phyloP scores from a whole-genome alignment of 2,888 invertebrate species.

The Mactromeris polynyma region DNA sequence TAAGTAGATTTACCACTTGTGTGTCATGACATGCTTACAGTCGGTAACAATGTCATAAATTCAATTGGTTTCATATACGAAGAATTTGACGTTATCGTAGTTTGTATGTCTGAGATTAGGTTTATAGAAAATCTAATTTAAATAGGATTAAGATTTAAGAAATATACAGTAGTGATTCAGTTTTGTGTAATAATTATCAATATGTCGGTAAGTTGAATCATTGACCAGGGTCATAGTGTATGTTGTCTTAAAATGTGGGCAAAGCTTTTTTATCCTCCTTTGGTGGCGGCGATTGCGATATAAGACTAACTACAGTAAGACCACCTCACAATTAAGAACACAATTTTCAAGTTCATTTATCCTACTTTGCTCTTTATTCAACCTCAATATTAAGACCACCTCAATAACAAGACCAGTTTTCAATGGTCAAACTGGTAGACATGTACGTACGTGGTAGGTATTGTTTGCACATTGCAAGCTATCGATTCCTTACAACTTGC shows the following conservation, averaged over 20 bases:
- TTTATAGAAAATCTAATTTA: not conserved
- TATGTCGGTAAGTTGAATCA: not conserved
- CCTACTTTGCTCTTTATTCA: no score
- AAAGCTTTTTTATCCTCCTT: not conserved
- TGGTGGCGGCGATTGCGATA: not conserved
- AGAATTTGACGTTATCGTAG: not conserved
- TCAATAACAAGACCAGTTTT: no score
- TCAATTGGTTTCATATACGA: not conserved
- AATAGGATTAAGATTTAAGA: not conserved
- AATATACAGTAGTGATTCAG: not conserved
- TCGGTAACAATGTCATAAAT: not conserved
- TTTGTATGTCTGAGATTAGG: not conserved
- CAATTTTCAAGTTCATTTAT: no score
- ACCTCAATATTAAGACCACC: no score
- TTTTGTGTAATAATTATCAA: not conserved
- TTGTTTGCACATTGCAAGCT: no score
- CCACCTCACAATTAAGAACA: no score
- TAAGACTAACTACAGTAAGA: no score
- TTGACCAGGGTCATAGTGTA: not conserved
- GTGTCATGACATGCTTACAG: not conserved
- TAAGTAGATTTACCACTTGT: not conserved
- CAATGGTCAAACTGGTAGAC: no score
- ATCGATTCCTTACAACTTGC: no score
- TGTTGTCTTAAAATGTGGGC: not conserved
- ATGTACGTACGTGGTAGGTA: no score